Evolutionary conservation across 2,888 invertebrate genomes (phyloP).

Genomic region (Nyleta sp.): DNA sequence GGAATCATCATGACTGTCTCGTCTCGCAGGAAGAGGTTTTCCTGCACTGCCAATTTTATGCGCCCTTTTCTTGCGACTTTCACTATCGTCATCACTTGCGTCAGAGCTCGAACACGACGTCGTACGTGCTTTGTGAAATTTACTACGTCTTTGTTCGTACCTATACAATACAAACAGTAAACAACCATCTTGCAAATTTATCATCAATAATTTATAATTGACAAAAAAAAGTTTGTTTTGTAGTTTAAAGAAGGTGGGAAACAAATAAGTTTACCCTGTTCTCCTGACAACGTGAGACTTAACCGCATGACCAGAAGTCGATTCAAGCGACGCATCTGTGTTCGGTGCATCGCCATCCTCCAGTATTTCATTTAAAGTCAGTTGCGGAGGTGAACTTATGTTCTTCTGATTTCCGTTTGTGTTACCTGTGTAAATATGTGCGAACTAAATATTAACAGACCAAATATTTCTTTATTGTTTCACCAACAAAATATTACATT

Average conservation of each 20-base stretch:
- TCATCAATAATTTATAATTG: no score
- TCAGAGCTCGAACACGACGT: slow-evolving; percentile 97
- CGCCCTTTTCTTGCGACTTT: slow-evolving; percentile 91
- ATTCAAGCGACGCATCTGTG: slow-evolving; percentile 61
- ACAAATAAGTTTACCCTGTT: slow-evolving; percentile 71
- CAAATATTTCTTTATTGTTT: background rate
- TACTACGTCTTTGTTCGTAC: slow-evolving; percentile 86
- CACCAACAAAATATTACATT: no score
- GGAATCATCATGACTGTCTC: slow-evolving; percentile 93
- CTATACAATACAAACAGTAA: no score
- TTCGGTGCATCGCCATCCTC: slow-evolving; percentile 85
- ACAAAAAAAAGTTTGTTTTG: no score
- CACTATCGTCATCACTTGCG: slow-evolving; percentile 94
- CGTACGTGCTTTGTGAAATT: slow-evolving; percentile 89
- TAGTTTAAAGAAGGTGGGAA: no score
- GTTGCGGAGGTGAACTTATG: slow-evolving; percentile 81
- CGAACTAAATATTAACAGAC: background rate
- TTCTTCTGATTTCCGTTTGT: slow-evolving; percentile 64
- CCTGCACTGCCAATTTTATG: slow-evolving; percentile 87
- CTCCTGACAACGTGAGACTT: slow-evolving; percentile 74
- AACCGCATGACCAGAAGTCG: slow-evolving; percentile 62
- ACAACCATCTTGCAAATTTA: no score
- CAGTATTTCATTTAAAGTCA: slow-evolving; percentile 87
- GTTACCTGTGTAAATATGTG: no score
- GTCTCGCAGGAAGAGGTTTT: slow-evolving; percentile 86